Conservation (phyloP, 2,888 invertebrate species). For the Apeira syringaria region DNA sequence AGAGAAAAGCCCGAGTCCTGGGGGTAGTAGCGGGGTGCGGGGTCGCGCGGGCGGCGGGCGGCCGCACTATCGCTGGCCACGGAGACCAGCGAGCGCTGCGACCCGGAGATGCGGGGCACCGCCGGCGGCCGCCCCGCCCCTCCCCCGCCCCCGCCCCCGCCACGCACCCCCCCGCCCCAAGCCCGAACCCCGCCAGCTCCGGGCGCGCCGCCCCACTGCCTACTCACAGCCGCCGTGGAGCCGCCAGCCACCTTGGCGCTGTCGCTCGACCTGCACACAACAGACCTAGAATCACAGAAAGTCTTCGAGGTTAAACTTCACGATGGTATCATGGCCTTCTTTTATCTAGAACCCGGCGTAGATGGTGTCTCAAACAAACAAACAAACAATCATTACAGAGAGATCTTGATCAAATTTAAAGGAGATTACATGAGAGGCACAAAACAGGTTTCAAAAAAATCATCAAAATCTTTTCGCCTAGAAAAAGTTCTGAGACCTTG, state of each 20-base stretch:
- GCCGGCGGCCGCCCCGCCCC: constrained; percentile 56
- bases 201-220: constrained; percentile 67
- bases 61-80: constrained; percentile 79
- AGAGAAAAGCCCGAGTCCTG: constrained; percentile 77
- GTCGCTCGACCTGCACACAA: constrained; percentile 84
- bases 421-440: too few relatives aligned
- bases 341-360: not conserved
- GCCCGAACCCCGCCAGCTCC: constrained; percentile 41
- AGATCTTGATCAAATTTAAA: too few relatives aligned
- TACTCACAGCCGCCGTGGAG: constrained; percentile 82
- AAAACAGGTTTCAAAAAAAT: too few relatives aligned
- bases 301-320: constrained; percentile 5
- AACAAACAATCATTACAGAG: too few relatives aligned
- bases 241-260: constrained; percentile 85
- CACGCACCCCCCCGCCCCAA: constrained; percentile 41
- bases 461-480: too few relatives aligned
- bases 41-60: constrained; percentile 70
- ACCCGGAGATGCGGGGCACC: constrained; percentile 58
- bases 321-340: not conserved
- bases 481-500: too few relatives aligned
- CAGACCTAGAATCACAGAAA: constrained; percentile 13
- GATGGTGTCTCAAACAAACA: too few relatives aligned
- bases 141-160: constrained; percentile 32
- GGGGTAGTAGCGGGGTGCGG: constrained; percentile 65
- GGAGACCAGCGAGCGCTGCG: constrained; percentile 79